Base-by-base conservation (phyloP, 2,888 invertebrate genomes). In the Merodon equestris region DNA sequence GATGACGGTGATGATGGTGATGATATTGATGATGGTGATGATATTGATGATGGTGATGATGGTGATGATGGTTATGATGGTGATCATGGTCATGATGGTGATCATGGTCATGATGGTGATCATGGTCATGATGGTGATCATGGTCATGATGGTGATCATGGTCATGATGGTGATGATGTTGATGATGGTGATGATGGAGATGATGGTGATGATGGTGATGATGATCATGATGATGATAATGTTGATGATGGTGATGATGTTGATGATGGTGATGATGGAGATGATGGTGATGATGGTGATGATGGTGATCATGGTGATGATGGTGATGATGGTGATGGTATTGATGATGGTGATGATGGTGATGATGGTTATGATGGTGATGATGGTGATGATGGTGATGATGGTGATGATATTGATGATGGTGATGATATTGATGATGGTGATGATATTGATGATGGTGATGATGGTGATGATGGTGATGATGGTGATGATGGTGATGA, bases 231-330 rank as follows among this genome's bases (percentile, higher is more conserved):
- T 42, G 9, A 42, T 42, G n/a, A 42, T 42, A 12, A 42, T 42
- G n/a, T n/a, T 42, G n/a, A 42, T 42, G n/a, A 42, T 42, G n/a
- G 13, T 42, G n/a, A 42, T 42, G n/a, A 42, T 42, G n/a, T n/a
- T 42, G n/a, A 42, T 42, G n/a, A 42, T 42, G n/a, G 13, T 42
- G n/a, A 42, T 42, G n/a, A 42, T 42, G n/a, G 13, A n/a, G n/a
- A 42, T 42, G n/a, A n/a, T 42, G n/a, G 13, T 42, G n/a, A n/a
- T n/a, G n/a, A n/a, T n/a, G n/a, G n/a, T n/a, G n/a, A n/a, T n/a
- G n/a, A n/a, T n/a, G n/a, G n/a, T n/a, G n/a, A n/a, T n/a, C n/a
- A n/a, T n/a, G n/a, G n/a, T n/a, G n/a, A n/a, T n/a, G n/a, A n/a
- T n/a, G n/a, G n/a, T n/a, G n/a, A n/a, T n/a, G n/a, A n/a, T n/a